Conservation (phyloP, 35 echinoderm and acorn worm species). For the Apostichopus japonicus region DNA sequence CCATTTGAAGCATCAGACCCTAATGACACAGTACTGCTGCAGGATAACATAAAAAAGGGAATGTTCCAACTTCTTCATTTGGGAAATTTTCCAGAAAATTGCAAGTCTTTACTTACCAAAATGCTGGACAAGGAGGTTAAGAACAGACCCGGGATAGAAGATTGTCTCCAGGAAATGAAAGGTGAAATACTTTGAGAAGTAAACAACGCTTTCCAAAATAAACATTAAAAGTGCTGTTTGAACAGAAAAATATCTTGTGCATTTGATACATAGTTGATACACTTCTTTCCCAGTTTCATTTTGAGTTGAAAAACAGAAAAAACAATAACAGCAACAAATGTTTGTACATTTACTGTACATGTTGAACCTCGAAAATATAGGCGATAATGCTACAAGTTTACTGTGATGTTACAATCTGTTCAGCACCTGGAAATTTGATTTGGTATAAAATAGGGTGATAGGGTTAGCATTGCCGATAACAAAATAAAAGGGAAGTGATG, state of each 20-base stretch:
- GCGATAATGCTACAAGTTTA: too few species aligned
- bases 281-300: too few species aligned
- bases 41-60: not conserved
- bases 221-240: not conserved
- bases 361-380: too few species aligned
- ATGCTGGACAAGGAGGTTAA: not conserved
- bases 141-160: not conserved
- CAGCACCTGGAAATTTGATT: too few species aligned
- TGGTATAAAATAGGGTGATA: too few species aligned
- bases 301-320: too few species aligned
- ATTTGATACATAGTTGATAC: too few species aligned
- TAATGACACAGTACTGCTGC: not conserved
- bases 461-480: too few species aligned
- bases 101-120: not conserved
- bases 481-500: too few species aligned
- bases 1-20: not conserved
- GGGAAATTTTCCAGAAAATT: not conserved
- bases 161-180: not conserved
- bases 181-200: not conserved
- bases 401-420: too few species aligned
- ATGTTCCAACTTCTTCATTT: not conserved
- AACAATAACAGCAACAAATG: too few species aligned
- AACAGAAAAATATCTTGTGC: not conserved
- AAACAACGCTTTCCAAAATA: not conserved
- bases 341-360: too few species aligned